Conservation (phyloP, 2,888 invertebrate species). For the Chloroclysta siterata region DNA sequence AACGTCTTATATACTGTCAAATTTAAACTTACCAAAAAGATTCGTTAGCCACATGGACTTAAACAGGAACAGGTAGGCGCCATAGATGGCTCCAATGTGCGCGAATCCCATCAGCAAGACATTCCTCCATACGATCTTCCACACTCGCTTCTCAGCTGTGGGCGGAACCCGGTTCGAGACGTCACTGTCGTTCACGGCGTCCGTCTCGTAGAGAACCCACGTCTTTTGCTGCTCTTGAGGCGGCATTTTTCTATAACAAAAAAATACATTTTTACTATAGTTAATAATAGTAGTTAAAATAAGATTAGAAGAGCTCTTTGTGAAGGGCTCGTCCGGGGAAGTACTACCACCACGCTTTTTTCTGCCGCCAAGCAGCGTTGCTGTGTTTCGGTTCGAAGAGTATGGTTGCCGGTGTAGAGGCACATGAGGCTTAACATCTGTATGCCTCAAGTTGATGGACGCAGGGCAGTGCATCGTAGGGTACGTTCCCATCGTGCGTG, state of each 20-base stretch:
- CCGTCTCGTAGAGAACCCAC: conserved; percentile 74
- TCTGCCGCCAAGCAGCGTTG: too few species aligned
- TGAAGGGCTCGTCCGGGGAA: too few species aligned
- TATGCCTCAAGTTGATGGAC: too few species aligned
- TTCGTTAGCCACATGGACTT: conserved; percentile 89
- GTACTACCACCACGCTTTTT: too few species aligned
- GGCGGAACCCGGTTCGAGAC: conserved; percentile 56
- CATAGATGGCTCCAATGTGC: conserved; percentile 90
- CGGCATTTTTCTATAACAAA: conserved; percentile 63
- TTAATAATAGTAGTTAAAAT: too few species aligned
- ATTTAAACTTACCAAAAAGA: conserved; percentile 86
- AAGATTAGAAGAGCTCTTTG: too few species aligned
- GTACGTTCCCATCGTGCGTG: too few species aligned
- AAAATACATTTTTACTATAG: neutral
- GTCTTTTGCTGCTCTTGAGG: conserved; percentile 71
- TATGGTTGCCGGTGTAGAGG: too few species aligned
- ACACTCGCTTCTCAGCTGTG: conserved; percentile 83
- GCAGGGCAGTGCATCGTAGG: too few species aligned
- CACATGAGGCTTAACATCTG: too few species aligned
- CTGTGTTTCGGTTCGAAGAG: too few species aligned
- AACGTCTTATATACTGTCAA: too few species aligned
- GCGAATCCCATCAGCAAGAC: conserved; percentile 89
- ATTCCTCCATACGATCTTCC: conserved; percentile 92
- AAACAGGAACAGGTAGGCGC: conserved; percentile 88
- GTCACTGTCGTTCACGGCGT: conserved; percentile 59